These are phyloP conservation scores for Callocephalon fimbriatum DNA, from an alignment of 2,113 vertebrate genomes.

Conservation along the genomic window DNA sequence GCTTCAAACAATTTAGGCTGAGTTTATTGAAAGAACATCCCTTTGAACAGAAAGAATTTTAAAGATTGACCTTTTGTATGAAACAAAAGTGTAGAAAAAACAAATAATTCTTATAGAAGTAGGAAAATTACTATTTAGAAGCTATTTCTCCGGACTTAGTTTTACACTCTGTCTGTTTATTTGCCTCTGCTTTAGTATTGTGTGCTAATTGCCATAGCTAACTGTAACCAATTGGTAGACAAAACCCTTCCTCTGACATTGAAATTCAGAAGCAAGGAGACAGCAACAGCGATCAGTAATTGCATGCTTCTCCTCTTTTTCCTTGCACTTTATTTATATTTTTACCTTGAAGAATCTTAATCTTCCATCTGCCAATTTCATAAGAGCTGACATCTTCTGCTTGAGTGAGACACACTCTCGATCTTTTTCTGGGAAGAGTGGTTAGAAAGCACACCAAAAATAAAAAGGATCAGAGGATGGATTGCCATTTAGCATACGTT, in stretches of 20 bases:
- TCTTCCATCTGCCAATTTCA: neutral
- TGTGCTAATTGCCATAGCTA: neutral
- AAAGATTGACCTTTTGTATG: rapidly evolving
- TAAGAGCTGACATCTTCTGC: neutral
- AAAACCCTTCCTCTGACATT: slow-evolving; percentile 18
- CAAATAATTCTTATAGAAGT: neutral
- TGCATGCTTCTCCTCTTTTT: neutral
- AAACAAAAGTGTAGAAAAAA: neutral
- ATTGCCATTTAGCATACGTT: slow-evolving; percentile 16
- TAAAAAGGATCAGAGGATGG: neutral
- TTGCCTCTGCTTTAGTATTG: neutral
- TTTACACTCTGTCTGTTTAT: neutral
- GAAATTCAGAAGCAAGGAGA: neutral
- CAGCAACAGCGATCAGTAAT: neutral
- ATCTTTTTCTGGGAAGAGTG: neutral
- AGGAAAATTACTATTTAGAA: neutral
- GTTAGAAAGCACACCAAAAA: neutral
- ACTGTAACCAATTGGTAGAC: neutral
- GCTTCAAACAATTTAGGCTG: neutral
- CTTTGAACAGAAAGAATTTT: neutral
- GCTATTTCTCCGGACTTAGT: neutral
- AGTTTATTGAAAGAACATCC: neutral
- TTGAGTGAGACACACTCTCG: neutral
- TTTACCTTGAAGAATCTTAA: slow-evolving; percentile 21
- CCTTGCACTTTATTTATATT: neutral